Percentiles rank a stretch among this genome's conserved stretches.
phyloP scores from a whole-genome alignment of 2,113 vertebrate genomes.

The Phylloscopus trochiloides region DNA sequence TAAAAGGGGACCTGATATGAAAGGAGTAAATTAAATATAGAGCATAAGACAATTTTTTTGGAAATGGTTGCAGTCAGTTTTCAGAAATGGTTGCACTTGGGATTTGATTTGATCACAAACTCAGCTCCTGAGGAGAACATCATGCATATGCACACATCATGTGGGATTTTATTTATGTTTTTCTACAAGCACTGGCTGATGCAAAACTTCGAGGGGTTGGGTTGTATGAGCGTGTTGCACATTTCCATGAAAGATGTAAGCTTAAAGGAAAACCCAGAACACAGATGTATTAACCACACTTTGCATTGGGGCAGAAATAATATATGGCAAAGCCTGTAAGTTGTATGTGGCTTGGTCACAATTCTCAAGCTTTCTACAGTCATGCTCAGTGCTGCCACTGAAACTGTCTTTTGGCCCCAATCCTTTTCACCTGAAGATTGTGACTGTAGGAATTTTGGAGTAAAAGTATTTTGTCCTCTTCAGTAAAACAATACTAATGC shows the following conservation, averaged over 20 bases:
- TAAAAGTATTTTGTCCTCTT: background rate
- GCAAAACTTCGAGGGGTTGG: background rate
- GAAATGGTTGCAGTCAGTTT: background rate
- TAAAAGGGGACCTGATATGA: background rate
- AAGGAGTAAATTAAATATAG: background rate
- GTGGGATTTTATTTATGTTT: background rate
- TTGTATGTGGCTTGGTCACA: background rate
- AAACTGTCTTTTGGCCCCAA: background rate
- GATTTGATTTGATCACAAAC: background rate
- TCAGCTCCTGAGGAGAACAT: background rate
- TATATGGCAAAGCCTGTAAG: background rate
- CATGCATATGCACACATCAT: rapidly evolving
- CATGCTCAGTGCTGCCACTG: background rate
- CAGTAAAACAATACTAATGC: background rate
- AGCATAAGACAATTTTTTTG: background rate
- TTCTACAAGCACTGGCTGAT: background rate
- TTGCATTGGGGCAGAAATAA: background rate
- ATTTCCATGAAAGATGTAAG: background rate
- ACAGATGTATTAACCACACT: background rate
- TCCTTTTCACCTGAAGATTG: background rate
- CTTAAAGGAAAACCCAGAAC: background rate
- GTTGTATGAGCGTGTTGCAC: background rate
- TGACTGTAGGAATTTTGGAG: background rate
- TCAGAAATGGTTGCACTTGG: background rate
- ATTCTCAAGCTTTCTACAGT: background rate